Conservation (phyloP, 2,113 vertebrate genomes). For the Megatriorchis doriae region DNA sequence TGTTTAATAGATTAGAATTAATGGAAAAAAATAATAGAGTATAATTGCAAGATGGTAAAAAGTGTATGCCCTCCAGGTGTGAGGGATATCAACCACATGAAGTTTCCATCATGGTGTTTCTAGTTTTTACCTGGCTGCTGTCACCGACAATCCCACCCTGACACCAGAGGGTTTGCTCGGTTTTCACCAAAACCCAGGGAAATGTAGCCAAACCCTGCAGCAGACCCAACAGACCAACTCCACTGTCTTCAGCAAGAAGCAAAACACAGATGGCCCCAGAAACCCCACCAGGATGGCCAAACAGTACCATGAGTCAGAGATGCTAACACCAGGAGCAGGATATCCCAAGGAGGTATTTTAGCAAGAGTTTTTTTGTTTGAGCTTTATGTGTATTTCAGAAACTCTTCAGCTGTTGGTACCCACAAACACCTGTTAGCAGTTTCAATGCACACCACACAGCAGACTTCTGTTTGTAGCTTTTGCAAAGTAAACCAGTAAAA, state of each 20-base stretch:
- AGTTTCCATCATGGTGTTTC: rapidly evolving
- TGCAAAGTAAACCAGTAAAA: neutral
- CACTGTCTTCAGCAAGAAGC: neutral
- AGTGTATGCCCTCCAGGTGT: neutral
- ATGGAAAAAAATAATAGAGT: neutral
- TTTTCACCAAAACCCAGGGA: neutral
- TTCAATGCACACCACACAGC: neutral
- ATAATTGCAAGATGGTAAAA: neutral
- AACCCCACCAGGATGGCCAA: neutral
- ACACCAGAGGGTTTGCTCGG: neutral
- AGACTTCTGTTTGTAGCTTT: neutral
- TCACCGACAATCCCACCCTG: rapidly evolving
- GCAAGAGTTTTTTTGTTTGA: neutral
- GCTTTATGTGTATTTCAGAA: neutral
- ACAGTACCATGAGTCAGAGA: neutral
- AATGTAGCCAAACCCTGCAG: neutral
- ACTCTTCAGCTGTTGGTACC: neutral
- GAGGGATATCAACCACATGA: neutral
- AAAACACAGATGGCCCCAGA: neutral
- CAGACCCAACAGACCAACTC: neutral
- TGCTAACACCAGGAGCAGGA: rapidly evolving
- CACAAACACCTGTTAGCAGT: neutral
- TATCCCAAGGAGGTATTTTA: neutral
- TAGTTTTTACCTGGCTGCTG: neutral
- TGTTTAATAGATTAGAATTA: neutral